phyloP scores from a whole-genome alignment of 2,797 vertebrate species.

The Lerista edwardsae region DNA sequence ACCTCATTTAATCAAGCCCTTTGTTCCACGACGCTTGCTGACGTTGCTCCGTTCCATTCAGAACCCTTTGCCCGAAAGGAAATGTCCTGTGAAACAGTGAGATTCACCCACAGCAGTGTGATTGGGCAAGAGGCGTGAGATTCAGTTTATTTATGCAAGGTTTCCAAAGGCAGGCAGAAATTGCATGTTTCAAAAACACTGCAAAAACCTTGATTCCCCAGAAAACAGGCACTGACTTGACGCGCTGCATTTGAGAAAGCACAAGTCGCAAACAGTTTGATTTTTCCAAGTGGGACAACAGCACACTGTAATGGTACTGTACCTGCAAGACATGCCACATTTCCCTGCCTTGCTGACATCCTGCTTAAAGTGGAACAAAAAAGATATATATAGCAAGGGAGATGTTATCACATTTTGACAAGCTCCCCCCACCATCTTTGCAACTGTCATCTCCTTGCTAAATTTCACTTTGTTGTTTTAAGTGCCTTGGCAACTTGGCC shows the following conservation, averaged over 20 bases:
- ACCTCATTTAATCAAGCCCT: neutral
- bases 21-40: neutral
- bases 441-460: constrained; percentile 52
- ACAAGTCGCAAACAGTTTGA: neutral
- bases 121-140: neutral
- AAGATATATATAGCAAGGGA: constrained; percentile 9
- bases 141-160: neutral
- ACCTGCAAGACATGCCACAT: constrained; percentile 1
- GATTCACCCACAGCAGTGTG: neutral
- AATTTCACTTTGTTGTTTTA: constrained; percentile 59
- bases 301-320: neutral
- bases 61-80: too few relatives aligned
- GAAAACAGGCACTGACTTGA: neutral
- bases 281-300: neutral
- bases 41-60: neutral
- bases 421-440: constrained; percentile 6
- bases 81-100: neutral
- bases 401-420: constrained; percentile 43
- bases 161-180: neutral
- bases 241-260: neutral
- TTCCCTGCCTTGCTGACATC: constrained; percentile 8
- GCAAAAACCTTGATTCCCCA: neutral
- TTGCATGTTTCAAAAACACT: neutral
- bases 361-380: constrained; percentile 16
- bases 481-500: constrained; percentile 51